A percentile compares a stretch with the other conserved stretches of the same genome.
Conservation (phyloP, 2,113 vertebrate species). For the Aleadryas rufinucha region DNA sequence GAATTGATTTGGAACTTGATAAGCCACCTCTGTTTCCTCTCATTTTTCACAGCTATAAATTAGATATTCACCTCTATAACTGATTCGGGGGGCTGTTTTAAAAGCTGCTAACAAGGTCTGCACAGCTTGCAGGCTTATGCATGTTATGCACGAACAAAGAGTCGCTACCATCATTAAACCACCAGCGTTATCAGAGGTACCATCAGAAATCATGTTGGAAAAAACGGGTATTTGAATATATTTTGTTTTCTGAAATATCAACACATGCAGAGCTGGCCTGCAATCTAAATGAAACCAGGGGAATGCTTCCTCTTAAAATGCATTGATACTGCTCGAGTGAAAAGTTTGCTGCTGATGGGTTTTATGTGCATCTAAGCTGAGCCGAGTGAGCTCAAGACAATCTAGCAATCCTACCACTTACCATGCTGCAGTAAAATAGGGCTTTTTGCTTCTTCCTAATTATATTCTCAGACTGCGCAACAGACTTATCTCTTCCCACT, state of each 20-base stretch:
- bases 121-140: neutral
- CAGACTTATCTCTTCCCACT: neutral
- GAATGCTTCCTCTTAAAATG: neutral
- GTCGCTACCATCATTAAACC: neutral
- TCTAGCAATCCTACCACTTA: neutral
- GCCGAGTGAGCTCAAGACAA: neutral
- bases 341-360: neutral
- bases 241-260: neutral
- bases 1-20: neutral
- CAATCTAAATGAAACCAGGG: neutral
- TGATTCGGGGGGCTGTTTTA: neutral
- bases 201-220: neutral
- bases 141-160: neutral
- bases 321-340: neutral
- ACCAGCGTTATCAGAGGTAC: neutral
- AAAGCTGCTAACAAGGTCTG: neutral
- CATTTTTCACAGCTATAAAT: neutral
- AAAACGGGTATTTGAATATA: neutral
- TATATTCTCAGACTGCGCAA: neutral
- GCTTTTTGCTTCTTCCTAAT: neutral
- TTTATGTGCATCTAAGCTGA: neutral
- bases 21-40: neutral
- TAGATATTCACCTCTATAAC: neutral
- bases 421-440: neutral
- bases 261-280: neutral